phyloP scores from a whole-genome alignment of 2,113 vertebrate species.

The Pseudopipra pipra region DNA sequence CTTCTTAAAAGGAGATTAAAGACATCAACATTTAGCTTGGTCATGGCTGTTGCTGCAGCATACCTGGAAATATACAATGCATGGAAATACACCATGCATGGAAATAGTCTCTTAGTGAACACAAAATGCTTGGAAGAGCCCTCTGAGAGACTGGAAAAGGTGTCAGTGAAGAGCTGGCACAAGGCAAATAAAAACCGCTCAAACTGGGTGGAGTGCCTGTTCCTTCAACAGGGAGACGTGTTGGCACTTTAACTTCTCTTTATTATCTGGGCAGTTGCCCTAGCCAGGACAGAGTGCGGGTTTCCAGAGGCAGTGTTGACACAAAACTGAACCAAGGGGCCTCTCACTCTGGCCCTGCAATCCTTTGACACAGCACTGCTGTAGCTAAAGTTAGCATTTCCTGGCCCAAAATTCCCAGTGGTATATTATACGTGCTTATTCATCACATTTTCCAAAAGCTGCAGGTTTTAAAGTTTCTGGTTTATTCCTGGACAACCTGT shows the following conservation, averaged over 20 bases:
- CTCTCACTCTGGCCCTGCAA: not conserved
- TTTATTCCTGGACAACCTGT: not conserved
- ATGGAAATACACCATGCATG: not conserved
- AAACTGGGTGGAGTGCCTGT: not conserved
- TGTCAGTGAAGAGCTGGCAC: not conserved
- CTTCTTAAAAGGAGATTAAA: not conserved
- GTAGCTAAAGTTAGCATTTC: not conserved
- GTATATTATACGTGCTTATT: not conserved
- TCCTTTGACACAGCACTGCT: not conserved
- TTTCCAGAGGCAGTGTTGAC: not conserved
- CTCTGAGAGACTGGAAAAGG: not conserved
- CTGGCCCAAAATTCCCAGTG: not conserved
- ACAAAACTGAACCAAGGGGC: not conserved
- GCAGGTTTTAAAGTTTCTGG: not conserved
- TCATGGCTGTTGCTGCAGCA: not conserved
- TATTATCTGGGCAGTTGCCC: not conserved
- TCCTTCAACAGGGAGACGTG: not conserved
- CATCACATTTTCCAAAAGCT: not conserved
- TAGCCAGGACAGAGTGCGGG: not conserved
- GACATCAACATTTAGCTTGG: not conserved
- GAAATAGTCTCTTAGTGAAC: not conserved
- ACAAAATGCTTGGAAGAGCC: not conserved
- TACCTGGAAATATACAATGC: not conserved
- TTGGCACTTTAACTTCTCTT: not conserved
- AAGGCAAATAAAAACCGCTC: not conserved